Percentiles rank a stretch among this genome's conserved stretches.
Evolutionary conservation across 2,888 invertebrate species (phyloP).

Genomic region (Mechanitis messenoides): DNA sequence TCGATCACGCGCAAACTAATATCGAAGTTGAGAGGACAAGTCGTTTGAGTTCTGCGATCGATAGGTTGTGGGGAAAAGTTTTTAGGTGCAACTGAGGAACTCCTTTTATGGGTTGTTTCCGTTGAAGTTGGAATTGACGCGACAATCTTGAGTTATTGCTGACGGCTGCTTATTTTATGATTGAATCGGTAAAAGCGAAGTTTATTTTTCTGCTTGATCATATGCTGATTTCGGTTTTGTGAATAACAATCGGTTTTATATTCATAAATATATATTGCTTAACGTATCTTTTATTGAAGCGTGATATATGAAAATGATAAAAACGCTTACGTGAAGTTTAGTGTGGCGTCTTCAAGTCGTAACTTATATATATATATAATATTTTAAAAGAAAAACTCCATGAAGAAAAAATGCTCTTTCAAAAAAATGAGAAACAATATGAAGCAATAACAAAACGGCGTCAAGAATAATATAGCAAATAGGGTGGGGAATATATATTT

Average conservation of each 20-base stretch:
- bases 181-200: slow-evolving; percentile 2
- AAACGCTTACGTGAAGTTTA: not conserved
- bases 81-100: slow-evolving; percentile 52
- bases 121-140: slow-evolving; percentile 47
- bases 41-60: slow-evolving; percentile 37
- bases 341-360: not conserved
- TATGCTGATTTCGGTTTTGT: not conserved
- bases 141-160: slow-evolving; percentile 52
- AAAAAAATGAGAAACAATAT: slow-evolving; percentile 40
- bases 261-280: too few species aligned
- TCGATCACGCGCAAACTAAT: slow-evolving; percentile 74
- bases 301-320: not conserved
- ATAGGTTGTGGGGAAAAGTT: slow-evolving; percentile 43
- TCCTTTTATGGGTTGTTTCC: slow-evolving; percentile 70
- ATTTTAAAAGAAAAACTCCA: slow-evolving; percentile 16
- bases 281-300: not conserved
- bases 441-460: slow-evolving; percentile 40
- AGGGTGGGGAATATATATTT: slow-evolving; percentile 41
- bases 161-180: slow-evolving; percentile 28
- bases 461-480: slow-evolving; percentile 35
- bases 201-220: not conserved
- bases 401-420: slow-evolving; percentile 20
- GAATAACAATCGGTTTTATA: too few species aligned
- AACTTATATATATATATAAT: not conserved
- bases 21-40: slow-evolving; percentile 59